phyloP scores from a whole-genome alignment of 2,888 invertebrate genomes.

The Habroteleia sp. region DNA sequence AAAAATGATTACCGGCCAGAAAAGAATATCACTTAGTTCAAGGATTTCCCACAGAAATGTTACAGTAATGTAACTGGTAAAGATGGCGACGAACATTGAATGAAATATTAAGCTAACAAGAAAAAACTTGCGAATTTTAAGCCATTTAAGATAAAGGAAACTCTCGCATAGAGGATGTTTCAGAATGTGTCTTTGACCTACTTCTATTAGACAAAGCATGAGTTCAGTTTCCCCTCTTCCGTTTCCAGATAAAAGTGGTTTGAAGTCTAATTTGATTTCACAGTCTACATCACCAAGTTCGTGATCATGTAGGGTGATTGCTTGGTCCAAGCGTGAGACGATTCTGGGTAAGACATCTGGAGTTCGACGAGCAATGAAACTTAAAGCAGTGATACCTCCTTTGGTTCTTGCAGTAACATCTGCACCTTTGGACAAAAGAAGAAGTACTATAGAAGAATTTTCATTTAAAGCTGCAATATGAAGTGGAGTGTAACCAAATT shows the following conservation, averaged over 20 bases:
- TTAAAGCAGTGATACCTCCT: constrained; percentile 89
- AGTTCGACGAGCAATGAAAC: constrained; percentile 91
- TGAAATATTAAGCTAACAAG: constrained; percentile 90
- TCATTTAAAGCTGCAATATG: constrained; percentile 93
- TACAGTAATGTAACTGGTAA: constrained; percentile 87
- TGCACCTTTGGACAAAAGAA: constrained; percentile 89
- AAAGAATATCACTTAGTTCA: constrained; percentile 81
- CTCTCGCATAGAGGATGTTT: constrained; percentile 93
- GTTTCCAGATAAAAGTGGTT: constrained; percentile 79
- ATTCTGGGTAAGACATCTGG: constrained; percentile 90
- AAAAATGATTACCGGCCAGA: constrained; percentile 83
- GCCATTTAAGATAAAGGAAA: constrained; percentile 92
- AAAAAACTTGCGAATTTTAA: constrained; percentile 90
- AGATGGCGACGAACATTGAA: constrained; percentile 87
- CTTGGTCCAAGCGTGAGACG: constrained; percentile 85
- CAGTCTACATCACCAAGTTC: constrained; percentile 93
- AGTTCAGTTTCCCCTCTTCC: constrained; percentile 82
- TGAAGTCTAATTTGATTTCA: constrained; percentile 87
- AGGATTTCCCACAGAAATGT: constrained; percentile 82
- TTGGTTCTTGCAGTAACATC: constrained; percentile 91
- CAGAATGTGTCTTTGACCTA: constrained; percentile 89
- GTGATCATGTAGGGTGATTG: constrained; percentile 90
- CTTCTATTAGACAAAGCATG: constrained; percentile 86
- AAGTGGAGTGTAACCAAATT: constrained; percentile 91
- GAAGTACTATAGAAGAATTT: constrained; percentile 88